A percentile compares a stretch with the other conserved stretches of the same genome.
phyloP scores from a whole-genome alignment of 2,888 invertebrate genomes.

The Geophilus truncorum region DNA sequence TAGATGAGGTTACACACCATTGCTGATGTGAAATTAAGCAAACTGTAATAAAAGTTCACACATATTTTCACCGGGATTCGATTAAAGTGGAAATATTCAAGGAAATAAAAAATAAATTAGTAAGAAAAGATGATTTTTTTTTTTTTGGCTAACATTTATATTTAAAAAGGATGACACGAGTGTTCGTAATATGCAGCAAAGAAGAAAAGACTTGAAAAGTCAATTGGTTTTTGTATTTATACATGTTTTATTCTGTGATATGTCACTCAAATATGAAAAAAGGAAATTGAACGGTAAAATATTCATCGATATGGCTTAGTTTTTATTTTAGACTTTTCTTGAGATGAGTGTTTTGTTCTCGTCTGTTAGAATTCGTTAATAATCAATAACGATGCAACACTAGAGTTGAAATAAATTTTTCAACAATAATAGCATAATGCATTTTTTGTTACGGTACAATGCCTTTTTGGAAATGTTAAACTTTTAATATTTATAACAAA shows the following conservation, averaged over 20 bases:
- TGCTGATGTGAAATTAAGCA: constrained; percentile 17
- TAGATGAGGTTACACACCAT: constrained; percentile 17
- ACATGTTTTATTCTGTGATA: neutral
- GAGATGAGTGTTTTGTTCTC: neutral
- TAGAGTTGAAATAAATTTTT: too few species aligned
- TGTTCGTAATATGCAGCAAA: too few species aligned
- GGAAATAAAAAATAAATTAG: too few species aligned
- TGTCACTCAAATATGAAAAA: neutral
- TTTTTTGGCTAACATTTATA: too few species aligned
- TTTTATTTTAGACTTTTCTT: neutral
- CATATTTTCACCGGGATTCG: neutral
- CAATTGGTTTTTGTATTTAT: neutral
- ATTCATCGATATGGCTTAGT: neutral
- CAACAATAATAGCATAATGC: too few species aligned
- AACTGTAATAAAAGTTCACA: constrained; percentile 15
- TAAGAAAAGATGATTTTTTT: too few species aligned
- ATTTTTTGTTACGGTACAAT: too few species aligned
- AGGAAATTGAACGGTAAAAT: neutral
- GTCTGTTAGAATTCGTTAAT: neutral
- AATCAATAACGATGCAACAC: too few species aligned
- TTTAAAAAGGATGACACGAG: too few species aligned
- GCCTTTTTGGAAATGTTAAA: too few species aligned
- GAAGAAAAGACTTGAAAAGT: too few species aligned
- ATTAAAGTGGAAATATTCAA: neutral
- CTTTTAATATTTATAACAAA: too few species aligned